Conservation (phyloP, 1,140 invertebrate genomes). For the Achatina immaculata region DNA sequence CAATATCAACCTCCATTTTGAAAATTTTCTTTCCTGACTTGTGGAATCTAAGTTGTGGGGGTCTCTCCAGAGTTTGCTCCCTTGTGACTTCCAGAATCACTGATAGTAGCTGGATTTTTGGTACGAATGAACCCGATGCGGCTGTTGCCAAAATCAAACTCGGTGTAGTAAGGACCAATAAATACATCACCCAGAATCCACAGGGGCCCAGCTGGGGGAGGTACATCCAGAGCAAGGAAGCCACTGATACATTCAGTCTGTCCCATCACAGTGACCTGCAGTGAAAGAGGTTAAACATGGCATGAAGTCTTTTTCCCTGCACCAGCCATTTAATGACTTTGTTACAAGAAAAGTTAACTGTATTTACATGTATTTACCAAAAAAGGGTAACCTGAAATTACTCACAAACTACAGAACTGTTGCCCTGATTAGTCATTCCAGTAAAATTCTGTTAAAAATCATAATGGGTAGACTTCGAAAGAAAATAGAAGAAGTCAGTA, state of each 20-base stretch:
- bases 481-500: too few relatives aligned
- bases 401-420: too few relatives aligned
- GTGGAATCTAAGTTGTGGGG: not conserved
- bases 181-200: conserved; percentile 81
- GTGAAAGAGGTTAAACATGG: not conserved
- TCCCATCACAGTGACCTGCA: not conserved
- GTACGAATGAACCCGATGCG: not conserved
- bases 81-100: not conserved
- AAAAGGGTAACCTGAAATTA: too few relatives aligned
- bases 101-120: not conserved
- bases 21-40: not conserved
- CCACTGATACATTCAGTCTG: conserved; percentile 81
- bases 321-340: not conserved
- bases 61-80: not conserved
- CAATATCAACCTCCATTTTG: conserved; percentile 3
- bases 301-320: not conserved
- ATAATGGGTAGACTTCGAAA: too few relatives aligned
- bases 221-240: conserved; percentile 96
- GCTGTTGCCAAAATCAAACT: conserved; percentile 90
- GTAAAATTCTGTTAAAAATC: too few relatives aligned
- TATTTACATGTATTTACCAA: too few relatives aligned
- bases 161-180: conserved; percentile 94
- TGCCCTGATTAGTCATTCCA: too few relatives aligned
- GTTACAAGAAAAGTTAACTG: not conserved
- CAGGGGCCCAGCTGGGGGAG: conserved; percentile 77